A percentile compares a stretch with the other conserved stretches of the same genome.
Evolutionary conservation across 2,888 invertebrate genomes (phyloP).

Genomic region (Allolobophora icterica): DNA sequence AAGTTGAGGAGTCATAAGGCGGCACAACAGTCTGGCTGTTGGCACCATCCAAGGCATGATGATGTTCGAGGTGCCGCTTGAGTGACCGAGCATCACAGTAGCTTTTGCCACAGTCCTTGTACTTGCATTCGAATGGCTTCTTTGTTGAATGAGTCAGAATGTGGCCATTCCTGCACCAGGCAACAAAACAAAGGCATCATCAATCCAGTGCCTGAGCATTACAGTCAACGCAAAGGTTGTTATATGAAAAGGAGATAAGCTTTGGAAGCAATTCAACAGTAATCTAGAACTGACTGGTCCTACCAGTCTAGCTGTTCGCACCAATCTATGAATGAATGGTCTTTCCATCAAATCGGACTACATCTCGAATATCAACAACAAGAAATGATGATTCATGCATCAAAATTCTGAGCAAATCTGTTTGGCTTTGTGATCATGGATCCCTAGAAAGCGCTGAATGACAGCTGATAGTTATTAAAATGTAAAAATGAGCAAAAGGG

Average conservation of each 20-base stretch:
- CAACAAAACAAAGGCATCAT: not conserved
- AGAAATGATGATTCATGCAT: not conserved
- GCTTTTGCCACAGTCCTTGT: conserved; percentile 35
- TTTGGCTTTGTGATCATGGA: too few relatives aligned
- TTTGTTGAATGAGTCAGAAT: conserved; percentile 35
- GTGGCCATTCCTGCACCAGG: conserved; percentile 32
- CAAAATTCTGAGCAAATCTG: too few relatives aligned
- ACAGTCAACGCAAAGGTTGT: not conserved
- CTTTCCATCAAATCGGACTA: not conserved
- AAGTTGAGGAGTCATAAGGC: not conserved
- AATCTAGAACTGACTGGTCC: not conserved
- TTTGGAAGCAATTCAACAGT: not conserved
- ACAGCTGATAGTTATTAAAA: not conserved
- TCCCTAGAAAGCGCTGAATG: too few relatives aligned
- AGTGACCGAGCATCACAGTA: conserved; percentile 39
- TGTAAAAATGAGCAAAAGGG: not conserved
- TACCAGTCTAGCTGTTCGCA: too few relatives aligned
- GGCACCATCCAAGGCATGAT: conserved; percentile 29
- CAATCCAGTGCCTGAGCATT: not conserved
- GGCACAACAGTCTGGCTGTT: not conserved
- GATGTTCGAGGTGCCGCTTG: conserved; percentile 33
- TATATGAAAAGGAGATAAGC: not conserved
- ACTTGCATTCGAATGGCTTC: conserved; percentile 35
- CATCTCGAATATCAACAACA: not conserved
- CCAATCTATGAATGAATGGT: too few relatives aligned